Conservation (phyloP, 2,888 invertebrate genomes). For the Euplexia lucipara region DNA sequence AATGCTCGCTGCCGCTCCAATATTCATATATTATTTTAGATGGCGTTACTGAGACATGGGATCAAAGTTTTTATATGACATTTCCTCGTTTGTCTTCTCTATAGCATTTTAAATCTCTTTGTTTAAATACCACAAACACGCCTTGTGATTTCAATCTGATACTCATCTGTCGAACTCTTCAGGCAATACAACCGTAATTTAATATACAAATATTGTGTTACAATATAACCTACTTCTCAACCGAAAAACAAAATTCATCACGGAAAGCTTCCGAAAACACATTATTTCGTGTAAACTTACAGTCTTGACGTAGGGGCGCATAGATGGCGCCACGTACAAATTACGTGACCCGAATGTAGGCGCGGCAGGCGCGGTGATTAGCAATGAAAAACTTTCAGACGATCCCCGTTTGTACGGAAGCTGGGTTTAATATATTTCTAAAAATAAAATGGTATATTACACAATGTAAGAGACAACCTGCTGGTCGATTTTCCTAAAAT, state of each 20-base stretch:
- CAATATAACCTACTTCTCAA: background rate
- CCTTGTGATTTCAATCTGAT: too few species aligned
- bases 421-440: conserved; percentile 41
- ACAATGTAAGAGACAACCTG: background rate
- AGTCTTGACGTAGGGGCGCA: conserved; percentile 19
- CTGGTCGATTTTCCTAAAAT: too few species aligned
- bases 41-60: too few species aligned
- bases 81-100: too few species aligned
- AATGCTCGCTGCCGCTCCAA: too few species aligned
- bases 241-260: conserved; percentile 34
- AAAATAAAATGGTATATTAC: conserved; percentile 31
- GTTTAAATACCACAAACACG: too few species aligned
- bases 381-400: conserved; percentile 67
- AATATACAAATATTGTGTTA: too few species aligned
- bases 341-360: conserved; percentile 74
- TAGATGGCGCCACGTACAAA: conserved; percentile 61
- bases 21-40: too few species aligned
- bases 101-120: too few species aligned
- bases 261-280: conserved; percentile 35
- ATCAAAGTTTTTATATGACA: too few species aligned
- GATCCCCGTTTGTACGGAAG: conserved; percentile 28
- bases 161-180: too few species aligned
- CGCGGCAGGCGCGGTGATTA: conserved; percentile 67
- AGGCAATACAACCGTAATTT: too few species aligned
- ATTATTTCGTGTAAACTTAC: conserved; percentile 53